phyloP scores from a whole-genome alignment of 2,888 invertebrate genomes.

The Ernsta delagoae region DNA sequence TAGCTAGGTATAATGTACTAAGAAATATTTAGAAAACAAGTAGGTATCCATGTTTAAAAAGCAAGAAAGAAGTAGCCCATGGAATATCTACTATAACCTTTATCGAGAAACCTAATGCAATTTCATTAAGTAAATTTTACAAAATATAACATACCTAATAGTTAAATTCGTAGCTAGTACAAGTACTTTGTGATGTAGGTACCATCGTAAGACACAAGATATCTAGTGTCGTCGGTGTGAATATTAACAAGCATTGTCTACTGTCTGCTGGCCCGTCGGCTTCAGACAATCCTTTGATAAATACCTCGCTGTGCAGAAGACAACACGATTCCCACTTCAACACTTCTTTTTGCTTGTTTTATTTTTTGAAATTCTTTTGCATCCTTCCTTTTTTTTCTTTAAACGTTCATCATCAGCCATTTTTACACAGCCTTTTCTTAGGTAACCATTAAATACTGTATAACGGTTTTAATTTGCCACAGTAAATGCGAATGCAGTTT shows the following conservation, averaged over 20 bases:
- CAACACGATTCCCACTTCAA: conserved; percentile 23
- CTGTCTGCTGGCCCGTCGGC: conserved; percentile 41
- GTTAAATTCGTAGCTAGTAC: not conserved
- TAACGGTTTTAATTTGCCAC: too few relatives aligned
- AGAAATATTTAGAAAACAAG: too few relatives aligned
- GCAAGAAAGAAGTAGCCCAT: too few relatives aligned
- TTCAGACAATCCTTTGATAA: conserved; percentile 55
- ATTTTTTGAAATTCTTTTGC: conserved; percentile 1
- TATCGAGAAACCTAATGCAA: too few relatives aligned
- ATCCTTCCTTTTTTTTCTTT: not conserved
- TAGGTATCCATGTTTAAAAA: too few relatives aligned
- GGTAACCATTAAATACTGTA: too few relatives aligned
- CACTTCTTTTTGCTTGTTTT: conserved; percentile 18
- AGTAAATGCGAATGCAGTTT: too few relatives aligned
- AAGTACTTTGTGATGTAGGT: conserved; percentile 61
- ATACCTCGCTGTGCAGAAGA: conserved; percentile 16
- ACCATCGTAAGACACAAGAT: conserved; percentile 71
- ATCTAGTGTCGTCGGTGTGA: conserved; percentile 68
- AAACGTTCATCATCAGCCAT: too few relatives aligned
- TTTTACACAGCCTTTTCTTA: too few relatives aligned
- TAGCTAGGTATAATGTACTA: too few relatives aligned
- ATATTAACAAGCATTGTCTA: conserved; percentile 70
- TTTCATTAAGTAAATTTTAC: not conserved
- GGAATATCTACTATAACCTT: too few relatives aligned
- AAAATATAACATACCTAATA: too few relatives aligned